Conservation (phyloP, 1,140 invertebrate species). For the Paralvinella palmiformis region DNA sequence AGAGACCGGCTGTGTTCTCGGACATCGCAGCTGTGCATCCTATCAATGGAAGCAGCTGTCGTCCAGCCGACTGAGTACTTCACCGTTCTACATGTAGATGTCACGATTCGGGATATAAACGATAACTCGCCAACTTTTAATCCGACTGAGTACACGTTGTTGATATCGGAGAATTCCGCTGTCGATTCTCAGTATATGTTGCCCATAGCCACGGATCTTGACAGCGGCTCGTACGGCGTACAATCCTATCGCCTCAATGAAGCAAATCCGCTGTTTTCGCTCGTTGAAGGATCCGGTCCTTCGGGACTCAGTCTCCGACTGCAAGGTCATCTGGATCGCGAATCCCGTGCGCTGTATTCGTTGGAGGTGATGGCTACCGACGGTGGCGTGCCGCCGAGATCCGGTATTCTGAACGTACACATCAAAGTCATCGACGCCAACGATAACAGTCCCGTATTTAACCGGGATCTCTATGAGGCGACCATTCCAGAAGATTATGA, state of each 20-base stretch:
- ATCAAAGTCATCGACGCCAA: slow-evolving; percentile 61
- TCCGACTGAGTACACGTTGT: background rate
- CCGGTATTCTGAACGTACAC: slow-evolving; percentile 11
- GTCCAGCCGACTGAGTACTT: slow-evolving; percentile 17
- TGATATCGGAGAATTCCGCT: slow-evolving; percentile 5
- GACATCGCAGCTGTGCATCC: no score
- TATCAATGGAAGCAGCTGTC: no score
- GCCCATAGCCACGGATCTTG: slow-evolving; percentile 9
- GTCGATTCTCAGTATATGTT: background rate
- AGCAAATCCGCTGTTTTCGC: background rate
- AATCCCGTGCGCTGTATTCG: background rate
- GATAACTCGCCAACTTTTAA: slow-evolving; percentile 14
- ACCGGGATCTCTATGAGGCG: slow-evolving; percentile 59
- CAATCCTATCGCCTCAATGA: slow-evolving; percentile 4
- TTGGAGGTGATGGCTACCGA: slow-evolving; percentile 15
- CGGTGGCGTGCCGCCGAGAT: slow-evolving; percentile 7
- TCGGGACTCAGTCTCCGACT: slow-evolving; percentile 10
- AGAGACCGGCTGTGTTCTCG: no score
- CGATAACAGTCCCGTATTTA: slow-evolving; percentile 77
- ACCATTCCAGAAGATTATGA: slow-evolving; percentile 66
- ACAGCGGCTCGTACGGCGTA: slow-evolving; percentile 8
- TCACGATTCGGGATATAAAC: slow-evolving; percentile 10
- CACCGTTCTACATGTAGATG: slow-evolving; percentile 2
- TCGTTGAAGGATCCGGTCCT: background rate
- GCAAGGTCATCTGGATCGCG: slow-evolving; percentile 7